These are phyloP conservation scores for Dryas iulia DNA, from an alignment of 1,140 invertebrate genomes.

Conservation along the genomic window DNA sequence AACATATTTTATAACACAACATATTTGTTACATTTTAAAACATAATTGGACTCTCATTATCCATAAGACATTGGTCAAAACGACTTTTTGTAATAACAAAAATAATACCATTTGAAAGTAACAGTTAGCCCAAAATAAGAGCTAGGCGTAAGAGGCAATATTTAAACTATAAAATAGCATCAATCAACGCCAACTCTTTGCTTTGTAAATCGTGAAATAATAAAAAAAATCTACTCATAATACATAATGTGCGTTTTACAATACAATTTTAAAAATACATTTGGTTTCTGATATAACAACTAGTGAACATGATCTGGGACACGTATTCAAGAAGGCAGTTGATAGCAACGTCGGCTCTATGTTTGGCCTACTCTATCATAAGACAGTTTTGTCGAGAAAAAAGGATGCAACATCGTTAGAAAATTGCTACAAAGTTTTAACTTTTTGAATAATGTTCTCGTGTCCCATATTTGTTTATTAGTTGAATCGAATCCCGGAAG, in stretches of 20 bases:
- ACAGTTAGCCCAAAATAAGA: background rate
- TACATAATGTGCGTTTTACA: slow-evolving; percentile 60
- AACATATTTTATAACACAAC: background rate
- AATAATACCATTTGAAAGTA: background rate
- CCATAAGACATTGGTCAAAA: slow-evolving; percentile 1
- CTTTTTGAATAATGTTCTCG: slow-evolving; percentile 40
- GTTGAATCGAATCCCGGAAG: slow-evolving; percentile 26
- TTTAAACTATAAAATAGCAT: slow-evolving; percentile 31
- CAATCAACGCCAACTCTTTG: slow-evolving; percentile 27
- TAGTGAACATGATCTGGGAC: slow-evolving; percentile 46
- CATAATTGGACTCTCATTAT: background rate
- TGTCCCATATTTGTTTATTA: slow-evolving; percentile 31
- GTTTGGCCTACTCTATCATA: slow-evolving; percentile 35
- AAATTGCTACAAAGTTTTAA: slow-evolving; percentile 36
- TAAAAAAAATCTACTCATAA: slow-evolving; percentile 49
- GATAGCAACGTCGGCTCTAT: slow-evolving; percentile 28
- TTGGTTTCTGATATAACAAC: slow-evolving; percentile 50
- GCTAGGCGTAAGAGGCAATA: slow-evolving; percentile 27
- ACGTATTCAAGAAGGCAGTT: slow-evolving; percentile 43
- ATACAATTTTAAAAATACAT: slow-evolving; percentile 57
- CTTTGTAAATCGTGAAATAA: slow-evolving; percentile 33
- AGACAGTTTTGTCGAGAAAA: slow-evolving; percentile 26
- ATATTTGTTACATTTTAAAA: background rate
- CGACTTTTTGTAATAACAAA: background rate
- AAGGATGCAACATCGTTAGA: slow-evolving; percentile 32